Conservation (phyloP, 2,888 invertebrate species). For the Lithosia quadra region DNA sequence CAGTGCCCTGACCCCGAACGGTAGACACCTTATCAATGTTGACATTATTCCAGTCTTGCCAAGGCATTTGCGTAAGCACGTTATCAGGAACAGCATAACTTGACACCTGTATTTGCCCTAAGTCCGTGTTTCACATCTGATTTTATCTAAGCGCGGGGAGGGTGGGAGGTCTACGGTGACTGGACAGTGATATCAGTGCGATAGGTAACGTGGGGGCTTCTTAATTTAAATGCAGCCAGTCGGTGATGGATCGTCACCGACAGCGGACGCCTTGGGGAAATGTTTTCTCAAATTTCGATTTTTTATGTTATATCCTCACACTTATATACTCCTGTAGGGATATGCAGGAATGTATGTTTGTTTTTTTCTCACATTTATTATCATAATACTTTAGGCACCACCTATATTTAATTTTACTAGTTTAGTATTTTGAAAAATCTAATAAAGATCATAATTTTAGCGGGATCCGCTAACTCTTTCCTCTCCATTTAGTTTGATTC, state of each 20-base stretch:
- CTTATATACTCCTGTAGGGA: neutral
- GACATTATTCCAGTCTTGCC: slow-evolving; percentile 76
- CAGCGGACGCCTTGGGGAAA: slow-evolving; percentile 64
- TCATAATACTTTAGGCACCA: too few relatives aligned
- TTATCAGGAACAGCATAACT: slow-evolving; percentile 62
- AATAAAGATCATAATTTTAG: too few relatives aligned
- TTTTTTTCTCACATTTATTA: too few relatives aligned
- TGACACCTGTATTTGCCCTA: slow-evolving; percentile 42
- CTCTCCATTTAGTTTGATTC: too few relatives aligned
- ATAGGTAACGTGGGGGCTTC: slow-evolving; percentile 76
- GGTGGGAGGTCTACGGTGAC: slow-evolving; percentile 49
- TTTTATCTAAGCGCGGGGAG: slow-evolving; percentile 22
- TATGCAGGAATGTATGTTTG: neutral
- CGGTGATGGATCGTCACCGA: slow-evolving; percentile 81
- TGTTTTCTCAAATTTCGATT: slow-evolving; percentile 51
- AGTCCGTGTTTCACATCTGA: neutral
- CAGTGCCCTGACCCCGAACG: slow-evolving; percentile 69
- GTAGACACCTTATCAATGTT: slow-evolving; percentile 78
- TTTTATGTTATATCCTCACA: neutral
- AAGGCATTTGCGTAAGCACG: slow-evolving; percentile 83
- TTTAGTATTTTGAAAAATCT: too few relatives aligned
- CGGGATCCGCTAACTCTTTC: too few relatives aligned
- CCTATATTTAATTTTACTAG: too few relatives aligned
- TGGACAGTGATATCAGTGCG: slow-evolving; percentile 68
- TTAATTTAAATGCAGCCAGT: slow-evolving; percentile 63